Evolutionary conservation across 1,140 invertebrate species (phyloP), one percentile per base, ranked within the genome.

Genomic region (Eufriesea mexicana): DNA sequence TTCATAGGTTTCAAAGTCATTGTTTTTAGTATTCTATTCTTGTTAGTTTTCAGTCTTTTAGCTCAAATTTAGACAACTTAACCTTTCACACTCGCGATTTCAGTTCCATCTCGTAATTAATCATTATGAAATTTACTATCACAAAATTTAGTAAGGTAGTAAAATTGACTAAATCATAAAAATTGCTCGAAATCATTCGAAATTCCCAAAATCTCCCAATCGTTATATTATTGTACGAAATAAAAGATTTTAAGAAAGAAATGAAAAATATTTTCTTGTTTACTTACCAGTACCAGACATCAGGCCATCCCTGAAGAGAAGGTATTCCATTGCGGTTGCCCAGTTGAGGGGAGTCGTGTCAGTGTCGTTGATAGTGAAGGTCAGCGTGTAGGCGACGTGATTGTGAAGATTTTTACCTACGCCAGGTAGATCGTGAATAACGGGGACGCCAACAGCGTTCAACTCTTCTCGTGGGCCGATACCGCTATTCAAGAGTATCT

Each of bases 371-470:
- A 98, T 96, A 35, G 96, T 95, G 93, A 98, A 98, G 89, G 95
- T 96, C 1, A 97, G 91, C 83, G 97, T 96, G 92, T 95, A 97
- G 7, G 97, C 96, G 0, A 98, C 97, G 88, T 98, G 98, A 91
- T 98, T 98, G 88, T 98, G 97, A 0, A 99, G 95, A 94, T 99
- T 99, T 83, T 96, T 95, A 0, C 98, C 98, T 6, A 99, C 98
- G 0, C 96, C 96, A 0, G 97, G 97, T 12, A 99, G 94, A 89
- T 97, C 94, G 82, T 97, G 97, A 5, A 98, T 92, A 0, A 96
- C 93, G 0, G 95, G 95, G 0, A 98, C 95, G 35, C 96, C 96
- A 0, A 95, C 94, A 67, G 95, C 91, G 68, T 94, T 88, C 9
- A 98, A 93, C 8, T 98, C 97, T 1, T 96, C 95, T 25, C 95